phyloP scores from a whole-genome alignment of 1,140 invertebrate genomes.

The Drosophila aff. region DNA sequence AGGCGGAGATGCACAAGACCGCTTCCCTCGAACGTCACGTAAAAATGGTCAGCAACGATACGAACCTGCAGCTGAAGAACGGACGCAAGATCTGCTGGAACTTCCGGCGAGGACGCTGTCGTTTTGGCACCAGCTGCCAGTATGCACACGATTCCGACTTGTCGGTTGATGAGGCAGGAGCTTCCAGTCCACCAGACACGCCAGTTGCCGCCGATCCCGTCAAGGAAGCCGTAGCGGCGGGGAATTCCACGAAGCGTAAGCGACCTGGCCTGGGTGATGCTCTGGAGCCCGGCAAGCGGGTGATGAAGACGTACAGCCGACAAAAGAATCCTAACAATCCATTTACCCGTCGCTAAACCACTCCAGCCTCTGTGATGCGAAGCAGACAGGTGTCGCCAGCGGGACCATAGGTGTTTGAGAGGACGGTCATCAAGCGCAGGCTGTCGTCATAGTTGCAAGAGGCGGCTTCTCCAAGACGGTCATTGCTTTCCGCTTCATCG shows the following conservation, averaged over 20 bases:
- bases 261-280: constrained; percentile 91
- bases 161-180: constrained; percentile 27
- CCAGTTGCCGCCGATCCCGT: constrained; percentile 1
- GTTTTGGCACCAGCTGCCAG: constrained; percentile 96
- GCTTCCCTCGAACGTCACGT: constrained; percentile 96
- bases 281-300: constrained; percentile 93
- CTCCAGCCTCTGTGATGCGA: constrained; percentile 56
- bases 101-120: constrained; percentile 94
- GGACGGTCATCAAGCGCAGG: constrained; percentile 56
- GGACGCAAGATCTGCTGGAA: constrained; percentile 97
- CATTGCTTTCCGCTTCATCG: neutral
- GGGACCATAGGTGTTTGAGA: constrained; percentile 53
- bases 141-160: constrained; percentile 96
- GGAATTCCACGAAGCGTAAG: constrained; percentile 87
- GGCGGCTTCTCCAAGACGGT: neutral
- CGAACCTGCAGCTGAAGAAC: constrained; percentile 91
- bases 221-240: constrained; percentile 3
- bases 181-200: constrained; percentile 2
- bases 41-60: constrained; percentile 93
- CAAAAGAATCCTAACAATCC: constrained; percentile 37
- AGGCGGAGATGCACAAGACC: constrained; percentile 94
- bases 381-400: constrained; percentile 50
- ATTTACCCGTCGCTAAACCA: constrained; percentile 72
- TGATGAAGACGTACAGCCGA: constrained; percentile 89
- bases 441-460: constrained; percentile 20